Conservation (phyloP, 2,113 vertebrate species). For the Nanger granti region DNA sequence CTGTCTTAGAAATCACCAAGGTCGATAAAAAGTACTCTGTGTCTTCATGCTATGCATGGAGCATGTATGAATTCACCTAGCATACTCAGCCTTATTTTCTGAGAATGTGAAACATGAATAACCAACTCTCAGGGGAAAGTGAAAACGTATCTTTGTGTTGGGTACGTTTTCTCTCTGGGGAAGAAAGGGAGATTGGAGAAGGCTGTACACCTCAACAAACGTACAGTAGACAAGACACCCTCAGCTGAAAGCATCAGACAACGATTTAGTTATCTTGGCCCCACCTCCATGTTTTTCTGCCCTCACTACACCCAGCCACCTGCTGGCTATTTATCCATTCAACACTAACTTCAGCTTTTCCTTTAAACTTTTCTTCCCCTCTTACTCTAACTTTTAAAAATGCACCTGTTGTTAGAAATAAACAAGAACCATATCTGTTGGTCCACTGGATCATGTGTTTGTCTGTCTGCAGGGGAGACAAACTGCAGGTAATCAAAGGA, state of each 20-base stretch:
- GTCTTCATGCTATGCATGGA: fast-evolving
- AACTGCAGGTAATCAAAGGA: constrained; percentile 27
- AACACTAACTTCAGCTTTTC: constrained; percentile 62
- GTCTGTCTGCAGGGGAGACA: constrained; percentile 24
- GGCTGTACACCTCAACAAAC: constrained; percentile 44
- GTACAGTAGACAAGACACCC: constrained; percentile 29
- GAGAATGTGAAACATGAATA: background rate
- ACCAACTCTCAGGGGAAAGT: too few relatives aligned
- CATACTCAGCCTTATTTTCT: background rate
- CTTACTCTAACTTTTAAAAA: constrained; percentile 59
- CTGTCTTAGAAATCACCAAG: background rate
- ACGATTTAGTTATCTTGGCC: constrained; percentile 65
- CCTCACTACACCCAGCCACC: constrained; percentile 69
- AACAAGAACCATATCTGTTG: constrained; percentile 48
- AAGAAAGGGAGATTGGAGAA: constrained; percentile 41
- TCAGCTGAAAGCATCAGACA: constrained; percentile 58
- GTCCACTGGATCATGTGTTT: constrained; percentile 35
- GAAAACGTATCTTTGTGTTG: fast-evolving
- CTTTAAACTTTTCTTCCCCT: constrained; percentile 47
- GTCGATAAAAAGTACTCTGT: background rate
- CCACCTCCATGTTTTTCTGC: constrained; percentile 64
- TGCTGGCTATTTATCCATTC: constrained; percentile 72
- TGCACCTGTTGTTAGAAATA: constrained; percentile 33
- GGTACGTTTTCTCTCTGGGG: background rate
- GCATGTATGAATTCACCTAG: background rate